Evolutionary conservation across 2,113 vertebrate genomes (phyloP).

Genomic region (Coregonus clupeaformis): DNA sequence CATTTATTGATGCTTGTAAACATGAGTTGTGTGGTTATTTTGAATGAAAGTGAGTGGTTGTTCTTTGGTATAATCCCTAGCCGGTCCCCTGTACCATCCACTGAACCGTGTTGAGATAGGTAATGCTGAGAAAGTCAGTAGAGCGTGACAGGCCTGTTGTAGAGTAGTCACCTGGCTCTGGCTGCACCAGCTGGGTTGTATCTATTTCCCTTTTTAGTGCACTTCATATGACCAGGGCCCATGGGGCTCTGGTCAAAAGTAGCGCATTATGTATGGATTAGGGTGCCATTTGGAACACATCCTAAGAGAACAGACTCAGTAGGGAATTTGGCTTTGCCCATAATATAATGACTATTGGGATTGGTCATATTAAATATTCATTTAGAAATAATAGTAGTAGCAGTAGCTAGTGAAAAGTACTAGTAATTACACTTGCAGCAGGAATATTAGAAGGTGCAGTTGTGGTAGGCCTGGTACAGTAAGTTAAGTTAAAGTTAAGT

Average conservation of each 20-base stretch:
- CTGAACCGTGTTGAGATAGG: background rate
- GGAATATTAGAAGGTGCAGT: too few relatives aligned
- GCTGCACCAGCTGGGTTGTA: background rate
- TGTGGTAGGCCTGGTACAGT: too few relatives aligned
- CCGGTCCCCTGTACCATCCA: background rate
- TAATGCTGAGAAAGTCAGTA: background rate
- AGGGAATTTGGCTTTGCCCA: background rate
- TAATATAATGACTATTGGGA: too few relatives aligned
- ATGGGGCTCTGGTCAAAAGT: too few relatives aligned
- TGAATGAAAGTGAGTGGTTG: constrained; percentile 25
- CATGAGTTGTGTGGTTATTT: constrained; percentile 14
- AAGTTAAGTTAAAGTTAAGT: too few relatives aligned
- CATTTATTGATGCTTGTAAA: constrained; percentile 12
- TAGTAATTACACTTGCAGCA: too few relatives aligned
- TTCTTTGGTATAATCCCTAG: constrained; percentile 1
- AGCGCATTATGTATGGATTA: too few relatives aligned
- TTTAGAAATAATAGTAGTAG: background rate
- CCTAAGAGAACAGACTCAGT: background rate
- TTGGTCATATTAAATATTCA: too few relatives aligned
- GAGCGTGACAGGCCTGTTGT: background rate
- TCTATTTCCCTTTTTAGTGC: too few relatives aligned
- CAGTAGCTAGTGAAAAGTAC: background rate
- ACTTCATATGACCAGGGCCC: too few relatives aligned
- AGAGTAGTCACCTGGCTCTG: background rate
- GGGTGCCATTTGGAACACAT: background rate